Base-by-base conservation (phyloP, 2,888 invertebrate species). In the Macrophya alboannulata region DNA sequence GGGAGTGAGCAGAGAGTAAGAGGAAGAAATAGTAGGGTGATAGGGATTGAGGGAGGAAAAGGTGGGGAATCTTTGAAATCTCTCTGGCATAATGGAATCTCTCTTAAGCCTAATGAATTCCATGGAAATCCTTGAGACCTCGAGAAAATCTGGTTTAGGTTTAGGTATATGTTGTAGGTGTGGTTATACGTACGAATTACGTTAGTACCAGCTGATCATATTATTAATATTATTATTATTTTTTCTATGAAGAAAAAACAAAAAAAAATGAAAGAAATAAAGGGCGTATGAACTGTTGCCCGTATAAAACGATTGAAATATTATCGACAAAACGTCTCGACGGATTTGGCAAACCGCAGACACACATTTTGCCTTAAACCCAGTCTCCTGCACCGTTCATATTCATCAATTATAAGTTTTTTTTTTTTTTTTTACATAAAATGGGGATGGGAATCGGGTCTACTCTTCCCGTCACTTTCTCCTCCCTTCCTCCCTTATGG, bases 351-450 rank as follows among this genome's bases (percentile, higher is more conserved):
- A 55, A 55, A 6, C 55, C 55, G 3, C 31, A 31, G 31, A 31
- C 55, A 55, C 55, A 8, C n/a, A 55, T 55, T 55, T 31, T 31
- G 3, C 31, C 31, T 31, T 31, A 31, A 31, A 31, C 31, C 31
- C 31, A n/a, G n/a, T n/a, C 31, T 31, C 31, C 31, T 31, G 1
- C n/a, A 17, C 55, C 55, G n/a, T 55, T 55, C 55, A 55, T 55
- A 55, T 48, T 48, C 48, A 76, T 48, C 21, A 76, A 76, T 76
- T 76, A 76, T n/a, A 48, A 76, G 48, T 76, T 76, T 48, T 76
- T 37, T 37, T 76, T 76, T 48, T 76, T 37, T 37, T 37, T 40
- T 76, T 15, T 48, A 76, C 62, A n/a, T 71, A 4, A 37, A 31
- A 8, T 8, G n/a, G 37, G 71, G 40, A 9, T 17, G 71, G 40